Evolutionary conservation across 2,888 invertebrate species (phyloP), one percentile per base, ranked within the genome.

Genomic region (Galeruca laticollis): DNA sequence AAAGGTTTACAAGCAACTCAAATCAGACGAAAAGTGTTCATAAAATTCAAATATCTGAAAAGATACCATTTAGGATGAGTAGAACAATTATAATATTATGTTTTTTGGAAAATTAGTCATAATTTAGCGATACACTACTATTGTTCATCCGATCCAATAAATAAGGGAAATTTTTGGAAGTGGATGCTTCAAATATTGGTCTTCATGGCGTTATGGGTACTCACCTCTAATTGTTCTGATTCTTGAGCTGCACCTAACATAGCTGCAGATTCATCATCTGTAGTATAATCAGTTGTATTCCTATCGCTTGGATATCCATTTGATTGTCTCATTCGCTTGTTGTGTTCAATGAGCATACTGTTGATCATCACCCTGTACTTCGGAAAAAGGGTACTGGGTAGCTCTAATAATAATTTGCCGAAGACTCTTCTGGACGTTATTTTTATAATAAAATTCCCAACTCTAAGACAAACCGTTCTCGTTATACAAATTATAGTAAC

Each of bases 361-460:
- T 60, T 76, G n/a, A 76, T 65, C 9, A 72, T 49, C 3, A 77
- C 43, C 4, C 78, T 71, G 40, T 77, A 77, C 2, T 49, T 57
- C 0, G 77, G 77, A 52, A 78, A 78, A 20, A 77, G 70, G 8
- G 56, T 54, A 4, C 60, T 49, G 0, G 78, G 78, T 9, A 78
- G 56, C 26, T 73, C 75, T 10, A 77, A 26, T 40, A 78, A 52
- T 21, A 76, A 47, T 47, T 77, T 77, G 0, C 75, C 72, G n/a
- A 78, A 66, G 1, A 49, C 40, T 64, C 54, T 69, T 62, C 78
- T 73, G 0, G 74, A 76, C 10, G 68, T 71, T n/a, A 74, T 47
- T 18, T 66, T 56, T n/a, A 68, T 60, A 13, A 73, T 56, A n/a
- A 40, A 73, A 13, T 66, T 70, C 37, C 69, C 72, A 15, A 76